A percentile compares a stretch with the other conserved stretches of the same genome.
Evolutionary conservation across 2,888 invertebrate species (phyloP).

Genomic region (Julus scandinavius): DNA sequence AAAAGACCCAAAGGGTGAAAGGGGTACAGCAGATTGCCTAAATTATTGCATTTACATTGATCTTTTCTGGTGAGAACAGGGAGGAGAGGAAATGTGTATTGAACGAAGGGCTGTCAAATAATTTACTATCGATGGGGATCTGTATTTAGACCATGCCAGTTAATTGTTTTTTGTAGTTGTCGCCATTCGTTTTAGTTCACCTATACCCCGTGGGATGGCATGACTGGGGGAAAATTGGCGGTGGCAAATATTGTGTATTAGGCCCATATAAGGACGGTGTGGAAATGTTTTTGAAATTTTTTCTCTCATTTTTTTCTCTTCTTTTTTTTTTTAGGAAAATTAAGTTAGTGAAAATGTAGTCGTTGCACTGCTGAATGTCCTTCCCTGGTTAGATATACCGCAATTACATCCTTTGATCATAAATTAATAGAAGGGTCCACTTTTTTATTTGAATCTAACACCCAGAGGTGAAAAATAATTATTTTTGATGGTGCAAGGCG

Average conservation of each 20-base stretch:
- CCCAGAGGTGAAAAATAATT: not conserved
- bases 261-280: slow-evolving; percentile 20
- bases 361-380: not conserved
- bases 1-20: slow-evolving; percentile 33
- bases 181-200: not conserved
- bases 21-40: not conserved
- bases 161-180: not conserved
- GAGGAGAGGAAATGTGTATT: not conserved
- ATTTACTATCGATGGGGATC: slow-evolving; percentile 23
- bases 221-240: not conserved
- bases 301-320: not conserved
- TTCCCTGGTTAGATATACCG: not conserved
- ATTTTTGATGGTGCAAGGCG: not conserved
- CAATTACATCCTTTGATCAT: not conserved
- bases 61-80: not conserved
- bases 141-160: slow-evolving; percentile 1
- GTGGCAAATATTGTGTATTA: not conserved
- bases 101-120: slow-evolving; percentile 13
- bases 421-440: too few relatives aligned
- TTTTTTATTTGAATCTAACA: not conserved
- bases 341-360: not conserved
- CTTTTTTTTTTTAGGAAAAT: not conserved
- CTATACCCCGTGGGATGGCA: slow-evolving; percentile 25
- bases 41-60: not conserved
- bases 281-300: not conserved